Evolutionary conservation across 2,888 invertebrate species (phyloP).

Genomic region (Mythimna ferrago): DNA sequence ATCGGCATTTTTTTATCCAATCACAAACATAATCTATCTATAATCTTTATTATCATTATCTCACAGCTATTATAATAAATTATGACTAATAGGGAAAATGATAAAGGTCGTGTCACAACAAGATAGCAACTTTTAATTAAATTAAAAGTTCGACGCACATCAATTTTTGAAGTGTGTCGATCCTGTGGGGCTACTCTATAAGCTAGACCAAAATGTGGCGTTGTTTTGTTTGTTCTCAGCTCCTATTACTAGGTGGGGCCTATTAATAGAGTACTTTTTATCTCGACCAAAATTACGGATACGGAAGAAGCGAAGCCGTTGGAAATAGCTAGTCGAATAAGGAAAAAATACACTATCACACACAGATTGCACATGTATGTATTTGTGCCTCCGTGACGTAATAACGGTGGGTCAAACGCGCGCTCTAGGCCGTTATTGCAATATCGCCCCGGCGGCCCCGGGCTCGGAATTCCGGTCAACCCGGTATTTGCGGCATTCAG

Average conservation of each 20-base stretch:
- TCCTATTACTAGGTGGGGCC: too few relatives aligned
- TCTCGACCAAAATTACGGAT: too few relatives aligned
- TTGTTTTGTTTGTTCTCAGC: too few relatives aligned
- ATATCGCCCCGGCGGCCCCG: not conserved
- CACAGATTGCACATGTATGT: not conserved
- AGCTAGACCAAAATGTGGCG: too few relatives aligned
- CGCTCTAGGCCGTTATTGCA: not conserved
- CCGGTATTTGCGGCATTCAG: not conserved
- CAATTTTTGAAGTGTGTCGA: too few relatives aligned
- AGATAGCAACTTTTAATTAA: not conserved
- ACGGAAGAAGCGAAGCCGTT: too few relatives aligned
- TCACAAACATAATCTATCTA: not conserved
- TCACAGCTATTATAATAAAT: not conserved
- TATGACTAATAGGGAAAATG: conserved; percentile 22
- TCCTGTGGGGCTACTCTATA: too few relatives aligned
- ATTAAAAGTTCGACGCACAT: too few relatives aligned
- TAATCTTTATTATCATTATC: conserved; percentile 7
- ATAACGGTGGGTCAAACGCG: too few relatives aligned
- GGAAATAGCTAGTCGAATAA: too few relatives aligned
- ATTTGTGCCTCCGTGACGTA: not conserved
- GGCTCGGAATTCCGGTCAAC: not conserved
- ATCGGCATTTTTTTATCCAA: conserved; percentile 4
- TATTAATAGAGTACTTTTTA: too few relatives aligned
- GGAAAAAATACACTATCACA: not conserved
- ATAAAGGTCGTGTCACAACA: not conserved